Conservation (phyloP, 2,113 vertebrate genomes). For the Lynx canadensis region DNA sequence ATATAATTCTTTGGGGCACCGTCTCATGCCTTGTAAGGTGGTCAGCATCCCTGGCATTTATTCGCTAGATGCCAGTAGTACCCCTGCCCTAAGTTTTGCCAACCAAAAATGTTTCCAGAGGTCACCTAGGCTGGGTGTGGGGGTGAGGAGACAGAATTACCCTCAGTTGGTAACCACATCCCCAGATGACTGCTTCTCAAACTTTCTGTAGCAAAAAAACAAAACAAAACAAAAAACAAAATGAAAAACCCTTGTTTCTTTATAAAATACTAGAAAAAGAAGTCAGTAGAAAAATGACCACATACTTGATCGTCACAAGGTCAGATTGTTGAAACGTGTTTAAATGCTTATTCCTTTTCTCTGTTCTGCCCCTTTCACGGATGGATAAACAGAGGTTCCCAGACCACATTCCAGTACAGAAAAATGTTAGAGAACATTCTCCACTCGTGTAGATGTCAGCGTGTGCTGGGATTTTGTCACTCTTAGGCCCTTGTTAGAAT, state of each 20-base stretch:
- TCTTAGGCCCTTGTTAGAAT: no score
- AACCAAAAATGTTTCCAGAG: not conserved
- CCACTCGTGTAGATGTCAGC: rapidly evolving
- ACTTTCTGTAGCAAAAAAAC: not conserved
- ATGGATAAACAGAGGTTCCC: rapidly evolving
- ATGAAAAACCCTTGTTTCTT: not conserved
- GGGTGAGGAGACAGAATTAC: not conserved
- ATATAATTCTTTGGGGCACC: not conserved
- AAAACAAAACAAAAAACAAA: no score
- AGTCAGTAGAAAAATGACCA: not conserved
- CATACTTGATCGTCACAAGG: rapidly evolving
- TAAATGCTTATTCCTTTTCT: rapidly evolving
- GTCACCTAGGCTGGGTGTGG: not conserved
- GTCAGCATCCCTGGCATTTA: not conserved
- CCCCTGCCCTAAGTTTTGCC: not conserved
- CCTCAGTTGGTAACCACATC: not conserved
- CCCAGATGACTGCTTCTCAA: not conserved
- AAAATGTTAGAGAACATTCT: not conserved
- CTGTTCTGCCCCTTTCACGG: rapidly evolving
- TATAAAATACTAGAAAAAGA: not conserved
- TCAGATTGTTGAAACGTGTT: rapidly evolving
- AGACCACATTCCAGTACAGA: no score
- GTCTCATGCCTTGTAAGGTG: rapidly evolving
- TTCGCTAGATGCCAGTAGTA: no score
- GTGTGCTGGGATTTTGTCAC: not conserved